Evolutionary conservation across 2,888 invertebrate species (phyloP), one percentile per base, ranked within the genome.

Genomic region (Auanema freiburgensis): DNA sequence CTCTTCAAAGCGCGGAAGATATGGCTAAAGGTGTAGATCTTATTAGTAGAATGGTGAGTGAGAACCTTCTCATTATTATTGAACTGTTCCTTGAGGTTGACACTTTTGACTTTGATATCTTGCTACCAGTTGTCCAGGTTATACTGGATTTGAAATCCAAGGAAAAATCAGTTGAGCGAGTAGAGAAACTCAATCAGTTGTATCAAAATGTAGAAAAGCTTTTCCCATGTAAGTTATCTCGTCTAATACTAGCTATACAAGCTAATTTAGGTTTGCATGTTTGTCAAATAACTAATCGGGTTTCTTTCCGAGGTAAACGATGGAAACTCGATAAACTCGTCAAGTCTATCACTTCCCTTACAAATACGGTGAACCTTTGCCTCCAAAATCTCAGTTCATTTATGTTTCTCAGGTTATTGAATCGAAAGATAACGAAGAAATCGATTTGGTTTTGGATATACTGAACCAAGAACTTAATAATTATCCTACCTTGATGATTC

Each of bases 261-360:
- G 4, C 8, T 8, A 8, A 33, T 33, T 8, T 5, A 59, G 59
- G 59, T 25, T 14, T 60, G 1, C 23, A 25, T 33, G 55, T 60
- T 40, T 43, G 33, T 16, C 54, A 24, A n/a, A 21, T 60, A 14
- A 33, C 43, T 11, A 46, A 23, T 16, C 11, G 23, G 10, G 41
- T 60, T 14, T 21, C 24, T 0, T 40, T 60, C 6, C 12, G 14
- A 10, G 60, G 60, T 14, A 44, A 46, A 1, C 42, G 54, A 25
- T 60, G 60, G 60, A 41, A 46, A 44, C 23, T 60, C 14, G 54
- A 54, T 11, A 53, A 60, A 41, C 44, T 46, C n/a, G 60, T 54
- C 25, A 23, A 46, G 11, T 46, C 44, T 40, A 46, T 49, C 24
- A 25, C 60, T 11, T 25, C 23, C 11, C n/a, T 55, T 6, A 43